Evolutionary conservation across 2,888 invertebrate species (phyloP), one percentile per base, ranked within the genome.

Genomic region (Heliconius ethilla): DNA sequence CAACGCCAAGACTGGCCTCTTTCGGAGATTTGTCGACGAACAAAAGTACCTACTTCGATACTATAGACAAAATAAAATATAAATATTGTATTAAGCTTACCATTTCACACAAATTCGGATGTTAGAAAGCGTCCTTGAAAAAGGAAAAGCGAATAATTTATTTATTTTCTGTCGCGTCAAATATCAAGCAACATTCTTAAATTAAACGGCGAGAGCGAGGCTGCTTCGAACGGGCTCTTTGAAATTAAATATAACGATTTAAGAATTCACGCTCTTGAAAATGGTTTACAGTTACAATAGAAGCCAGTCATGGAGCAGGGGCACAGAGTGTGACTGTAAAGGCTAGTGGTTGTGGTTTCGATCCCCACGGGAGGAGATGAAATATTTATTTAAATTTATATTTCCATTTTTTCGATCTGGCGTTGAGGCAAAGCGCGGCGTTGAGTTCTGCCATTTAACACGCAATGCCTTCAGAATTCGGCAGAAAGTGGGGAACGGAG

Each of bases 211-310:
- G 70, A 70, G 25, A 70, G 76, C 62, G 65, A 69, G 65, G 69
- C 51, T 62, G 75, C 65, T 33, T 62, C 70, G 55, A 74, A 75
- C 75, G 62, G 25, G 69, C 73, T 73, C 73, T 78, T 80, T 76
- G 78, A 80, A 78, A 78, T 78, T 74, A 70, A 76, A 80, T 80
- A 76, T 70, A 78, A 75, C 73, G 72, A 74, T 75, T 76, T 72
- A 63, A 72, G 40, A 55, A 51, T 51, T 18, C 2, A 22, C 51
- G 18, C 22, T 51, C 51, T 51, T 22, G 51, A 51, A 51, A 51
- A 51, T 76, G 45, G 63, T 22, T 65, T 65, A 33, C 63, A 70
- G 18, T 33, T 25, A 45, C 37, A 55, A 72, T 33, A 33, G 33
- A 33, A 33, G 33, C 9, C 1, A 33, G 33, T 33, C 1, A 6